Evolutionary conservation across 2,113 vertebrate species (phyloP).

Genomic region (Aegotheles bennettii): DNA sequence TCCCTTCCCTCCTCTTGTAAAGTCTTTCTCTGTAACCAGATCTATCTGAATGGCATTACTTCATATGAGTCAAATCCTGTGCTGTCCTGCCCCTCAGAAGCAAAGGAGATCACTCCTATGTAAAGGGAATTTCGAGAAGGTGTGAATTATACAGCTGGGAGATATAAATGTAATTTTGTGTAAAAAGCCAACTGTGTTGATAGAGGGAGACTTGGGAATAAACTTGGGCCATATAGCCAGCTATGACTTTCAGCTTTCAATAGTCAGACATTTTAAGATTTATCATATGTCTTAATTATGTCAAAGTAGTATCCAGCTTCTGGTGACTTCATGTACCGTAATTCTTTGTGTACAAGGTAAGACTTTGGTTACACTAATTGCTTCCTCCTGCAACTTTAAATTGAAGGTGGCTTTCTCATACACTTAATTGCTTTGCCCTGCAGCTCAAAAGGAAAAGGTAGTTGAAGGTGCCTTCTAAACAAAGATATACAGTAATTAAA

Average conservation of each 20-base stretch:
- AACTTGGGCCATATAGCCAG: background rate
- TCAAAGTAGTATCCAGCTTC: background rate
- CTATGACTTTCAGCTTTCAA: background rate
- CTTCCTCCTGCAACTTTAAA: slow-evolving; percentile 34
- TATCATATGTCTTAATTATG: background rate
- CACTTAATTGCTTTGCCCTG: slow-evolving; percentile 1
- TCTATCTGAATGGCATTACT: background rate
- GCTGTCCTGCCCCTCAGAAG: background rate
- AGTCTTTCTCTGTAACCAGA: background rate
- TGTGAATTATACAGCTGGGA: background rate
- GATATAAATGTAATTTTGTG: background rate
- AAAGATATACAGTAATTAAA: slow-evolving; percentile 51
- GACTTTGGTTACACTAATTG: background rate
- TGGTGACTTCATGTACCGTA: background rate
- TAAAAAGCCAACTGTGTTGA: background rate
- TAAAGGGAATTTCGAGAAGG: background rate
- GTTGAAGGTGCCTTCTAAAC: slow-evolving; percentile 22
- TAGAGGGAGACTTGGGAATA: background rate
- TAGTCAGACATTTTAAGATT: background rate
- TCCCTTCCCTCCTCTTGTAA: background rate
- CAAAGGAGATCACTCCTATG: background rate
- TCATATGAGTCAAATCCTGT: background rate
- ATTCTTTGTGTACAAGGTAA: background rate
- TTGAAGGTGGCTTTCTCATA: background rate
- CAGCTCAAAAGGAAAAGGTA: background rate